A percentile compares a stretch with the other conserved stretches of the same genome.
Conservation (phyloP, 2,888 invertebrate species). For the Tachina lurida region DNA sequence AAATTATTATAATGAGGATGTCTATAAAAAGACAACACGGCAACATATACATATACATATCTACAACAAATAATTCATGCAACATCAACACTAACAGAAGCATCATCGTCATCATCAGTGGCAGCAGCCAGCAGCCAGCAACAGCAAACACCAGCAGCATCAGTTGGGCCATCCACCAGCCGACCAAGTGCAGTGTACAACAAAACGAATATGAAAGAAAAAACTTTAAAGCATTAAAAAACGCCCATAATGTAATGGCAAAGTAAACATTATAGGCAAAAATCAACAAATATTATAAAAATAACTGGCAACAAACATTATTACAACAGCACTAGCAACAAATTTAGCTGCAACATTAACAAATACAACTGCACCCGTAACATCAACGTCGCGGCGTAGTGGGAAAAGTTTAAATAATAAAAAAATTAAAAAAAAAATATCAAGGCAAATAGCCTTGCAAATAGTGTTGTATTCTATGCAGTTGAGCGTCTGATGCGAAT, state of each 20-base stretch:
- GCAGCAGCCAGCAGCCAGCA: conserved; percentile 37
- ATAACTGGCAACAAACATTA: conserved; percentile 66
- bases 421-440: conserved; percentile 20
- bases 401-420: conserved; percentile 17
- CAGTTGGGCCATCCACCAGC: conserved; percentile 9
- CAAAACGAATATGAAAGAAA: conserved; percentile 22
- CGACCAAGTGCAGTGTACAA: conserved; percentile 30
- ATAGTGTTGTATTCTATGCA: conserved; percentile 28
- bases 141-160: conserved; percentile 35
- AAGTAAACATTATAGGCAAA: conserved; percentile 67
- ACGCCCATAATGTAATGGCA: conserved; percentile 74
- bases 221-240: conserved; percentile 63
- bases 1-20: conserved; percentile 70
- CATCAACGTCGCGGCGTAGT: not conserved
- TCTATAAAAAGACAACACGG: conserved; percentile 57
- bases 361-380: conserved; percentile 24
- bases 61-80: conserved; percentile 48
- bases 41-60: conserved; percentile 27
- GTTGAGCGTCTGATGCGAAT: conserved; percentile 56
- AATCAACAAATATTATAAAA: conserved; percentile 67
- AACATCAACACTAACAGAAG: conserved; percentile 62
- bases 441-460: conserved; percentile 59
- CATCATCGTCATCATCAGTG: conserved; percentile 43
- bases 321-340: conserved; percentile 43
- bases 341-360: conserved; percentile 60